Percentiles rank a stretch among this genome's conserved stretches.
phyloP scores from a whole-genome alignment of 2,888 invertebrate species.

The Chymomyza fuscimana region DNA sequence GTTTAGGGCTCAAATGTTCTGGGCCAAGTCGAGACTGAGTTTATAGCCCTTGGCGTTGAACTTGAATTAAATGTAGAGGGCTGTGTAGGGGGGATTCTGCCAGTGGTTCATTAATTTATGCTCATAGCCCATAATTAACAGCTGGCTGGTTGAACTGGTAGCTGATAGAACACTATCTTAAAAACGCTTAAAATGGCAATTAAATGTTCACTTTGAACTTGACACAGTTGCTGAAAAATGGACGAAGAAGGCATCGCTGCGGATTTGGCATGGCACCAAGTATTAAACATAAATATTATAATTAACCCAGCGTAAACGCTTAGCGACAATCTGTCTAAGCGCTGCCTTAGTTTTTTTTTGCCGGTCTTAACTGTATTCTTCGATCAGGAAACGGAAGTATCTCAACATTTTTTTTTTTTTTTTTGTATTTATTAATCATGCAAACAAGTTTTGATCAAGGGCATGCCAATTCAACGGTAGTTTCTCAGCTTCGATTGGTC shows the following conservation, averaged over 20 bases:
- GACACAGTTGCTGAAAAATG: slow-evolving; percentile 47
- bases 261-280: background rate
- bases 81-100: background rate
- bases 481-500: slow-evolving; percentile 38
- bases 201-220: slow-evolving; percentile 58
- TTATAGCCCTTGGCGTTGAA: slow-evolving; percentile 45
- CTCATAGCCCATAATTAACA: slow-evolving; percentile 40
- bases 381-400: slow-evolving; percentile 69
- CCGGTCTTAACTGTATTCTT: slow-evolving; percentile 32
- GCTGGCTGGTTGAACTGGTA: slow-evolving; percentile 17
- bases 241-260: background rate
- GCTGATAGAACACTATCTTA: slow-evolving; percentile 41
- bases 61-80: slow-evolving; percentile 49
- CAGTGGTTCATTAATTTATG: slow-evolving; percentile 28
- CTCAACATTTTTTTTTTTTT: slow-evolving; percentile 52
- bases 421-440: slow-evolving; percentile 26
- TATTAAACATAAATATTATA: background rate
- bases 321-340: slow-evolving; percentile 34
- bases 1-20: slow-evolving; percentile 52
- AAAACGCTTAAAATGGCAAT: slow-evolving; percentile 36
- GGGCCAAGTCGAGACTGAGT: slow-evolving; percentile 26
- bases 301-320: slow-evolving; percentile 26
- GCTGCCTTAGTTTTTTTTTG: slow-evolving; percentile 42
- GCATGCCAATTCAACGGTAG: slow-evolving; percentile 60
- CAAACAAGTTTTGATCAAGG: slow-evolving; percentile 61